Evolutionary conservation across 2,797 vertebrate species (phyloP).

Genomic region (Peromyscus aztecus): DNA sequence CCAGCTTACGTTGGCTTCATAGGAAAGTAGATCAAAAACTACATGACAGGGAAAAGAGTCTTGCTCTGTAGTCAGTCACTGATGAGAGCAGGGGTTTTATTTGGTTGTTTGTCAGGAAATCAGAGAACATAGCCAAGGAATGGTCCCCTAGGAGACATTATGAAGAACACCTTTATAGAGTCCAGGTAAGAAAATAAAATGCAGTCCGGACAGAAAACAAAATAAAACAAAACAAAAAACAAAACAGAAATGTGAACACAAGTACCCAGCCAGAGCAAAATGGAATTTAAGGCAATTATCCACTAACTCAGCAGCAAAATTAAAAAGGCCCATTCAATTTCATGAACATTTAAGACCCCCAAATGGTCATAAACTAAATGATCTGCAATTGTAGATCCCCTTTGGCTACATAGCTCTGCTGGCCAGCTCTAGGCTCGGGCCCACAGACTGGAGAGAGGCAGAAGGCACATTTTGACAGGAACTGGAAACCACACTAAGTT

Average conservation of each 20-base stretch:
- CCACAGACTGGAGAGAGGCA: neutral
- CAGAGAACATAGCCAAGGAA: constrained; percentile 20
- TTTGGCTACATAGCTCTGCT: neutral
- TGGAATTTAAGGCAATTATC: constrained; percentile 72
- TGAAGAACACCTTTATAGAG: neutral
- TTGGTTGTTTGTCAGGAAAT: neutral
- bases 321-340: constrained; percentile 70
- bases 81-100: neutral
- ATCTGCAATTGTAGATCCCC: constrained; percentile 43
- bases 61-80: neutral
- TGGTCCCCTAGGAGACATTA: neutral
- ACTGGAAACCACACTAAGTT: neutral
- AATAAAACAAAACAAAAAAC: neutral
- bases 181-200: constrained; percentile 57
- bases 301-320: constrained; percentile 72
- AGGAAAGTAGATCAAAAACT: neutral
- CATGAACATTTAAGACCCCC: constrained; percentile 63
- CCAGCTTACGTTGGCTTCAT: neutral
- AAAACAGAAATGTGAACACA: constrained; percentile 33
- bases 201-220: constrained; percentile 52
- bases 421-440: constrained; percentile 34
- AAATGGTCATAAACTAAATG: constrained; percentile 72
- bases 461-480: constrained; percentile 6
- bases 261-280: constrained; percentile 50
- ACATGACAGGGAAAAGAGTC: neutral